These are phyloP conservation scores for Zosterops borbonicus DNA, from an alignment of 2,113 vertebrate genomes.

Conservation along the genomic window DNA sequence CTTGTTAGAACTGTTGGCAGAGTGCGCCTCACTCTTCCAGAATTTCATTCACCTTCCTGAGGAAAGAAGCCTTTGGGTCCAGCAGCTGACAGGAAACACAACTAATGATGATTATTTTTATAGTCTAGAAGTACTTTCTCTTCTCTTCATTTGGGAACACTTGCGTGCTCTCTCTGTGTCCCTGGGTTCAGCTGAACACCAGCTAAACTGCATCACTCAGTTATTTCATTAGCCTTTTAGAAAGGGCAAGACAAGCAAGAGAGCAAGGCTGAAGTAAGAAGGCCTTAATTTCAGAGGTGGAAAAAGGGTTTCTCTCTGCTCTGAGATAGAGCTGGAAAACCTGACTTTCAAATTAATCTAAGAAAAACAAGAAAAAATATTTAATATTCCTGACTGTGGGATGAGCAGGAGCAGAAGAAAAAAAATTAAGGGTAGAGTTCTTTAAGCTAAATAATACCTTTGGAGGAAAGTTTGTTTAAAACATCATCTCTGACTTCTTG, in stretches of 20 bases:
- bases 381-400: background rate
- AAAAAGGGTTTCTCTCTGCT: background rate
- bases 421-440: background rate
- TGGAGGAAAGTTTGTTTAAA: background rate
- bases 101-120: background rate
- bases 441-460: background rate
- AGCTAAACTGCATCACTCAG: conserved; percentile 18
- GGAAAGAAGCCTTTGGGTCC: background rate
- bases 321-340: background rate
- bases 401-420: background rate
- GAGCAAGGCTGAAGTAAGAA: background rate
- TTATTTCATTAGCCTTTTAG: conserved; percentile 5
- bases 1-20: background rate
- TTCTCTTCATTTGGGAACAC: conserved; percentile 8
- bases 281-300: background rate
- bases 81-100: background rate
- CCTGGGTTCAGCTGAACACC: conserved; percentile 3
- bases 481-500: background rate
- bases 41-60: background rate
- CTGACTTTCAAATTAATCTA: background rate
- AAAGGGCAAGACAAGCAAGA: conserved; percentile 9
- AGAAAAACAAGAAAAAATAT: background rate
- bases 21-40: background rate
- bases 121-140: background rate
- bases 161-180: background rate